Evolutionary conservation across 2,113 vertebrate genomes (phyloP).

Genomic region (Canis aureus): DNA sequence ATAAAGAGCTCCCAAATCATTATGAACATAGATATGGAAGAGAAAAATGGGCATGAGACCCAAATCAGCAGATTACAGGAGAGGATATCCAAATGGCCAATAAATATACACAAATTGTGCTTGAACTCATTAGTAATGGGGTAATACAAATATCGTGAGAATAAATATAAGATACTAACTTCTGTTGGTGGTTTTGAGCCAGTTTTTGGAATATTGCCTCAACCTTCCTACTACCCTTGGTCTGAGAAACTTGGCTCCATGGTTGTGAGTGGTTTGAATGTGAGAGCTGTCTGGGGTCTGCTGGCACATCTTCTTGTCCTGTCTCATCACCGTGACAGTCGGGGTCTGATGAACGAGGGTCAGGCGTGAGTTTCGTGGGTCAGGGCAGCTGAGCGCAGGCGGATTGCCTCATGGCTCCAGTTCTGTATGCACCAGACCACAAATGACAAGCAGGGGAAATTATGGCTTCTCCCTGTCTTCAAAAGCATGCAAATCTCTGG

Average conservation of each 20-base stretch:
- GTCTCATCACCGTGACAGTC: fast-evolving
- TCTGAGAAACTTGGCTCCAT: background rate
- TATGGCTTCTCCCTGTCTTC: background rate
- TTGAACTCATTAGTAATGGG: background rate
- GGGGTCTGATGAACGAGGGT: background rate
- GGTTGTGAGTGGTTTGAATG: background rate
- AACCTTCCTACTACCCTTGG: too few species aligned
- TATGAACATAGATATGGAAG: background rate
- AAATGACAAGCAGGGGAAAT: background rate
- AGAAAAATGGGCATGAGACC: background rate
- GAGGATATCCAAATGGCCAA: background rate
- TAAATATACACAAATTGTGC: fast-evolving
- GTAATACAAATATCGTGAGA: background rate
- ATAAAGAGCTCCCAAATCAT: background rate
- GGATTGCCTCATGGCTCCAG: background rate
- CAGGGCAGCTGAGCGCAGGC: background rate
- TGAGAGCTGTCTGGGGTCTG: background rate
- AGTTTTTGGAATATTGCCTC: background rate
- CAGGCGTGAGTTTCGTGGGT: background rate
- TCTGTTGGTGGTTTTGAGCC: background rate
- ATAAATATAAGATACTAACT: background rate
- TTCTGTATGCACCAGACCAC: background rate
- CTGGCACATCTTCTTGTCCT: too few species aligned
- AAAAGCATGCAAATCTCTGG: background rate
- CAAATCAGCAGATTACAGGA: background rate